Evolutionary conservation across 1,140 invertebrate species (phyloP).

Genomic region (Trichonephila clavipes): DNA sequence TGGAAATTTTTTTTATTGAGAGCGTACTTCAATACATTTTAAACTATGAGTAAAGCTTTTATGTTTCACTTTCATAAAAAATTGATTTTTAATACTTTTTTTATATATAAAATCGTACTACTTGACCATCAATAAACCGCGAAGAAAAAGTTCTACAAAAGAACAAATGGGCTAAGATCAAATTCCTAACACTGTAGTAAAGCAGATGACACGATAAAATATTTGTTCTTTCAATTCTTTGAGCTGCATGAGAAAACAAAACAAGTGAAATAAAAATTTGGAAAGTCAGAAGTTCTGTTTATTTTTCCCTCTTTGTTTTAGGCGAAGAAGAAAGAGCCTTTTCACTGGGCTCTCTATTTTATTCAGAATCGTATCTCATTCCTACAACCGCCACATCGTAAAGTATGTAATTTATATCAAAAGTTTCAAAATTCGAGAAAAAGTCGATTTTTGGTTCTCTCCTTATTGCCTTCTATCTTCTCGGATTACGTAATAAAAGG

Average conservation of each 20-base stretch:
- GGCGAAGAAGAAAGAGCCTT: neutral
- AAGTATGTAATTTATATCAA: constrained; percentile 50
- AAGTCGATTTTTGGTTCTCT: constrained; percentile 55
- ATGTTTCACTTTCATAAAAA: neutral
- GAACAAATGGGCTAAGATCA: constrained; percentile 24
- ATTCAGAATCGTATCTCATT: neutral
- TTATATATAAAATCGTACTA: neutral
- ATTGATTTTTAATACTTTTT: neutral
- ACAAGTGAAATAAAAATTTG: neutral
- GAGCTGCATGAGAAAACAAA: neutral
- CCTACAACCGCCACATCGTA: constrained; percentile 15
- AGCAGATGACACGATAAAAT: constrained; percentile 40
- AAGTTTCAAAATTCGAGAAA: constrained; percentile 29
- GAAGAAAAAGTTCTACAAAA: neutral
- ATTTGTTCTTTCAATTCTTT: constrained; percentile 34
- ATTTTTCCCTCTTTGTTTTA: neutral
- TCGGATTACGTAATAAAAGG: constrained; percentile 53
- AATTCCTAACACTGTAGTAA: constrained; percentile 39
- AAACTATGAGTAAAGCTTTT: too few relatives aligned
- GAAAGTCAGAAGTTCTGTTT: constrained; percentile 38
- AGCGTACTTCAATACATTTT: too few relatives aligned
- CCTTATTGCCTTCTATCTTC: constrained; percentile 9
- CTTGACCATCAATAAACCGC: neutral
- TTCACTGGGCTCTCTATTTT: neutral
- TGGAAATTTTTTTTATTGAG: too few relatives aligned